Conservation (phyloP, 2,888 invertebrate species). For the Tupiocoris notatus region DNA sequence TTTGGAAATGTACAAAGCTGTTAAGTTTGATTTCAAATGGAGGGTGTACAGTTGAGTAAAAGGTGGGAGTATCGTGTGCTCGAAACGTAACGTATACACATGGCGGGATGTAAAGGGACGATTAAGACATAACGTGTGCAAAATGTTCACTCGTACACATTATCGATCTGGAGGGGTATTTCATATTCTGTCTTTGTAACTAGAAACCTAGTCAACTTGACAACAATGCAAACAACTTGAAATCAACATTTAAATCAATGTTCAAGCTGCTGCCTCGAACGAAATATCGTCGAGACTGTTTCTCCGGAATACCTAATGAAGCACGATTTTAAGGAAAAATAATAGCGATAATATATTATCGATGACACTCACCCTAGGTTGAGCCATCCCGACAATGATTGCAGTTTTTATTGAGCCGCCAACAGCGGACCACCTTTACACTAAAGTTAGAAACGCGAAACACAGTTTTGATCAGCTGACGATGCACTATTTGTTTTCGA, state of each 20-base stretch:
- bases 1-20: conserved; percentile 17
- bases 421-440: conserved; percentile 33
- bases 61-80: conserved; percentile 17
- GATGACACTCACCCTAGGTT: conserved; percentile 74
- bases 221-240: too few relatives aligned
- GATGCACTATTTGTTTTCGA: conserved; percentile 20
- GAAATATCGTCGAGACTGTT: too few relatives aligned
- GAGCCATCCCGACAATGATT: conserved; percentile 63
- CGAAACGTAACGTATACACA: conserved; percentile 23
- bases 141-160: conserved; percentile 18
- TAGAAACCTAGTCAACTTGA: too few relatives aligned
- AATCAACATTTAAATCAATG: too few relatives aligned
- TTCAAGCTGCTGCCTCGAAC: too few relatives aligned
- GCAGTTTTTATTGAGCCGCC: conserved; percentile 30
- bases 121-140: conserved; percentile 23
- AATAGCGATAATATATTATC: too few relatives aligned
- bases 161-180: too few relatives aligned
- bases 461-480: conserved; percentile 32
- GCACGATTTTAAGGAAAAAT: too few relatives aligned
- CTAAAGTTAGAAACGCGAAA: conserved; percentile 25
- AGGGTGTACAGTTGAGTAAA: too few relatives aligned
- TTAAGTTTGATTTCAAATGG: conserved; percentile 28
- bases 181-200: too few relatives aligned
- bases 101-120: conserved; percentile 10
- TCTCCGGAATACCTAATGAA: too few relatives aligned